phyloP scores from a whole-genome alignment of 2,888 invertebrate genomes.

The Mellilla xanthometata region DNA sequence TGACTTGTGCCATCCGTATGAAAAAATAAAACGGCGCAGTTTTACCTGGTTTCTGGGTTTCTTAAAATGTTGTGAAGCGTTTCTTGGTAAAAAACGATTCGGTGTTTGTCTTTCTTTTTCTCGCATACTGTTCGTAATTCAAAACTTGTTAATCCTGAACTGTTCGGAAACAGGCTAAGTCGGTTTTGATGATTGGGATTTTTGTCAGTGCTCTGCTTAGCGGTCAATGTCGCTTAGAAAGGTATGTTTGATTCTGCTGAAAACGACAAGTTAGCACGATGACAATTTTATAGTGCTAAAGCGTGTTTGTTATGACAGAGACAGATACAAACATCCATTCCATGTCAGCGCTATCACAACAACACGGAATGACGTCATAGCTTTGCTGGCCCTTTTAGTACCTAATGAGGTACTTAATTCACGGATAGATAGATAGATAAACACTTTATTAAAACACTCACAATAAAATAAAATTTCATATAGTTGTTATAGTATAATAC shows the following conservation, averaged over 20 bases:
- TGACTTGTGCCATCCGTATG: slow-evolving; percentile 1
- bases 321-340: slow-evolving; percentile 12
- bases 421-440: too few relatives aligned
- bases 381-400: too few relatives aligned
- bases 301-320: not conserved
- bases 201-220: not conserved
- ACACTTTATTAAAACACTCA: too few relatives aligned
- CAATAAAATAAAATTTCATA: too few relatives aligned
- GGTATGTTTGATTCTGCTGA: not conserved
- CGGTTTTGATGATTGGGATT: not conserved
- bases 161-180: not conserved
- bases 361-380: not conserved
- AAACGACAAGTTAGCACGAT: slow-evolving; percentile 3
- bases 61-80: not conserved
- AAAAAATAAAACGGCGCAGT: slow-evolving; percentile 1
- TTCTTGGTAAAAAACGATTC: too few relatives aligned
- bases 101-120: too few relatives aligned
- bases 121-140: too few relatives aligned
- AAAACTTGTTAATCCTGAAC: not conserved
- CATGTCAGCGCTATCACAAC: slow-evolving; percentile 1
- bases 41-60: not conserved
- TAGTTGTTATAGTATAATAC: too few relatives aligned
- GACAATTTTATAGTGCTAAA: slow-evolving; percentile 8
- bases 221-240: slow-evolving; percentile 8
- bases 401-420: too few relatives aligned